Base-by-base conservation (phyloP, 1,140 invertebrate genomes). In the Drosophila lini region DNA sequence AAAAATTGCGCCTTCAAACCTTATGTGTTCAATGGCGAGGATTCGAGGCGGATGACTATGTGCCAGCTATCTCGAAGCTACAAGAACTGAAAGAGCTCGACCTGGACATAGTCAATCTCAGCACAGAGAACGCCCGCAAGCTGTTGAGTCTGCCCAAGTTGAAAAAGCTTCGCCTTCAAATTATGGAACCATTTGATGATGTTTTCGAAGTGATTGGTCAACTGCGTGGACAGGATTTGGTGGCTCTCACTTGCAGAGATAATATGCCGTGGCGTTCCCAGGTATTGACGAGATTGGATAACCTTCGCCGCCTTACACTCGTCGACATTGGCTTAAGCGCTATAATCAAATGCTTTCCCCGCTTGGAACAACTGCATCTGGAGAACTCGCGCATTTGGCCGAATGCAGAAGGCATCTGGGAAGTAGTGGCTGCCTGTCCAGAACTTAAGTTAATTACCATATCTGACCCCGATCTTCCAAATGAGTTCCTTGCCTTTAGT, bases 291-390 rank as follows among this genome's bases (percentile, higher is more conserved):
- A 45, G 41, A 22, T 19, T 76, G 8, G 16, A 10, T 0, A 68
- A 40, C 36, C 34, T 76, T 9, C 62, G 48, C n/a, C 32, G 25
- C 3, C 16, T 76, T 1, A 76, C 48, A 5, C 41, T 76, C 4
- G 34, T 76, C 19, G 62, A 16, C 36, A n/a, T 31, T 11, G 36
- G 42, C 8, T 31, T 76, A 8, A 25, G 42, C n/a, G n/a, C 22
- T 9, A 42, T 67, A 5, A 28, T 68, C 10, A 34, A 59, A 3
- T 45, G 45, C 16, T 76, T 76, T 32, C 53, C 74, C 0, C 63
- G 13, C 0, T 32, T 76, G 50, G 74, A 67, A 42, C 28, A 68
- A 60, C 16, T 76, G 11, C 62, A 76, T 59, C 10, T 76, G 9
- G 32, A 47, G 15, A 44, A 76, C 10, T 32, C 62, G 9, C 28